Evolutionary conservation across 2,888 invertebrate species (phyloP), one percentile per base, ranked within the genome.

Genomic region (Pandemis corylana): DNA sequence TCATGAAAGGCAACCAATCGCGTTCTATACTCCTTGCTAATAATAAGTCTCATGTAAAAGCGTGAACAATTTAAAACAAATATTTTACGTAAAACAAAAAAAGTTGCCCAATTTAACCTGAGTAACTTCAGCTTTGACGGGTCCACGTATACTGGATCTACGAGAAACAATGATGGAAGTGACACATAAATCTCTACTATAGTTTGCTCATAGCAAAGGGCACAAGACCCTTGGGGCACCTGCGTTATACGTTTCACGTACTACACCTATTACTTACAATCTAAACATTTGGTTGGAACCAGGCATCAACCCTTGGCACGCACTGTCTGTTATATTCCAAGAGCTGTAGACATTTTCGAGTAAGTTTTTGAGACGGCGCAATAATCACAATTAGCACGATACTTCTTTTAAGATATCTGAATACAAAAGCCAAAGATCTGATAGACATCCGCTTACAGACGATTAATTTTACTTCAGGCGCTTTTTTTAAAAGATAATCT

Each of bases 201-300:
- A 59, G 10, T 12, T 9, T 59, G 59, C 59, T 59, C 28, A 28
- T 59, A 59, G 59, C 59, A 59, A 59, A 59, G 59, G 28, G 59
- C 10, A 59, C 46, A 46, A 7, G 15, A 44, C 41, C 12, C 64
- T 64, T 13, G 65, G 59, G 59, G 59, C 59, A 61, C 36, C n/a
- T 44, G 28, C 64, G 42, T 51, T 66, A 65, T 69, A 74, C 74
- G 68, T 74, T 65, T 69, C 65, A 69, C 72, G 72, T 68, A 73
- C 76, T 63, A 61, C 65, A 46, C 15, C 15, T 71, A 67, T 7
- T 72, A 62, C 66, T 68, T 76, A 77, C 62, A 59, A 4, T 59
- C 66, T 75, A 76, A 15, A 15, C 44, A 66, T 75, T 76, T 76
- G 73, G 76, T 69, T 72, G 68, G 72, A 71, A 66, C 72, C 76